Conservation (phyloP, 2,113 vertebrate species). For the Lasiurus cinereus region DNA sequence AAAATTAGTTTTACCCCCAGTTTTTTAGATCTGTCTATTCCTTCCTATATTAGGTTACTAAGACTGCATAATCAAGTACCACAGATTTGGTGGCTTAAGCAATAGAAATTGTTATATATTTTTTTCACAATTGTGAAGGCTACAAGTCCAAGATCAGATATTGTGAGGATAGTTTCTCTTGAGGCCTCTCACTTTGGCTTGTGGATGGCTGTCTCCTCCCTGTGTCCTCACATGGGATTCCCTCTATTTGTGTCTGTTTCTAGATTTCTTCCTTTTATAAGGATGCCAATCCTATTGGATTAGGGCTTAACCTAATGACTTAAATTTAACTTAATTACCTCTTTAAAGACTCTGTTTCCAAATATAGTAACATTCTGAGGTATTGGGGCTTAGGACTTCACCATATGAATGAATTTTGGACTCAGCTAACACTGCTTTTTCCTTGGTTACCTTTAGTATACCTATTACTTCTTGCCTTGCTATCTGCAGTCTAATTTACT, state of each 20-base stretch:
- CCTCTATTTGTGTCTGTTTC: background rate
- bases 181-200: background rate
- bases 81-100: too few species aligned
- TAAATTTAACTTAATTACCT: background rate
- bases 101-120: background rate
- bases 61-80: background rate
- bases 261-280: slow-evolving; percentile 8
- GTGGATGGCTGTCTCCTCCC: background rate
- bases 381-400: background rate
- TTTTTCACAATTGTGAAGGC: background rate
- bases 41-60: background rate
- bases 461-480: background rate
- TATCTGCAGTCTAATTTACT: background rate
- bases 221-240: background rate
- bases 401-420: background rate
- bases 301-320: background rate
- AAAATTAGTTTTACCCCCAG: background rate
- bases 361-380: background rate
- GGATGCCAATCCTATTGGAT: background rate
- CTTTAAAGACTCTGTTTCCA: background rate
- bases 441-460: background rate
- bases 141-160: background rate
- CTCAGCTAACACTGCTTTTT: background rate
- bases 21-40: background rate
- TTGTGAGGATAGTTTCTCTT: background rate